Base-by-base conservation (phyloP, 37 sponge, comb jelly and placozoan genomes). In the Spongilla lacustris region DNA sequence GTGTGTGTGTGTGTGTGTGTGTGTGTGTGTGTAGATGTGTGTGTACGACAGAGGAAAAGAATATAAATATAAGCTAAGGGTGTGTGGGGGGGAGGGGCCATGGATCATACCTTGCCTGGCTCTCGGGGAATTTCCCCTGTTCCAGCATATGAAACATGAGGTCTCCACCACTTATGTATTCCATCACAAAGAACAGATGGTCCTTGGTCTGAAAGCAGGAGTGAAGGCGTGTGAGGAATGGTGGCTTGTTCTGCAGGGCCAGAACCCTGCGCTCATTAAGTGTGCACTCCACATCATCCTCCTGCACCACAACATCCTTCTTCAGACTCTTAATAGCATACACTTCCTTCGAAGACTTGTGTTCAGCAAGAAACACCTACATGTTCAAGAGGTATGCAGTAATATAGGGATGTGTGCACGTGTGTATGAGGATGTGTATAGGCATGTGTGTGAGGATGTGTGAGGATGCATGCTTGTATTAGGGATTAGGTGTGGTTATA, bases 121-220 rank as follows among this genome's bases (percentile, higher is more conserved):
- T 86, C 83, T 97, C 97, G 8, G 95, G 86, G 49, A 97, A 97
- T 71, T 86, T 85, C 14, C 97, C 97, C 36, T 87, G 80, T 67
- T 97, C 95, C 38, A 94, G 81, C 79, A 97, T 97, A 75, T 97
- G 98, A 84, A 94, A 97, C 98, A 97, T 97, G 48, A 97, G 88
- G 80, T 97, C 98, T 4, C 98, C 98, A 69, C 98, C 98, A 81
- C 83, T 90, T 8, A 97, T 85, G 79, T 86, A 97, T 85, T 97
- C 96, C 98, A 97, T 97, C 71, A 97, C 98, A 91, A 97, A 97
- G 83, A 93, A 97, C 41, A 97, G 90, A 69, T 95, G 94, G 28
- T 97, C 98, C 83, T 80, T 84, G 13, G 98, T 97, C 81, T 97
- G 98, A 90, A 97, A 97, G 84, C 96, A 97, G 72, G 96, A 95